Percentiles rank a stretch among this genome's conserved stretches.
Evolutionary conservation across 2,113 vertebrate species (phyloP).

Genomic region (Alligator mississippiensis): DNA sequence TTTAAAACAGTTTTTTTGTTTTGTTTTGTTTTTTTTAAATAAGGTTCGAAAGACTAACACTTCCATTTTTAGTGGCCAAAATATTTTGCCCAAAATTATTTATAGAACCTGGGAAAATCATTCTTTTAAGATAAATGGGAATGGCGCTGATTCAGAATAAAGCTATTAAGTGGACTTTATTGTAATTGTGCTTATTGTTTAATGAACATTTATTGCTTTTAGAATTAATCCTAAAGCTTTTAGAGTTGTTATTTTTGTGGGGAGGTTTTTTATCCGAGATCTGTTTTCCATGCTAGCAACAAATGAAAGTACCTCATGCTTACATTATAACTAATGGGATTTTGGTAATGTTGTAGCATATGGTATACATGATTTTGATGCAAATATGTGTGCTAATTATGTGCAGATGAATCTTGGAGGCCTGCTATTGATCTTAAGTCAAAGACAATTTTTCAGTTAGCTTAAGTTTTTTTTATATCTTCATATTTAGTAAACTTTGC

Average conservation of each 20-base stretch:
- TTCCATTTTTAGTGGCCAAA: background rate
- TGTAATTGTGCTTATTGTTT: background rate
- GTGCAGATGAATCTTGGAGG: slow-evolving; percentile 89
- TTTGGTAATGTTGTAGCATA: slow-evolving; percentile 89
- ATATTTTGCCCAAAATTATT: background rate
- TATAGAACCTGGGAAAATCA: too few relatives aligned
- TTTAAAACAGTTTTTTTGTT: background rate
- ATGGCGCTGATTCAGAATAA: background rate
- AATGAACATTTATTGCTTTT: slow-evolving; percentile 13
- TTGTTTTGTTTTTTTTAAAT: fast-evolving
- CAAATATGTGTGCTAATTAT: slow-evolving; percentile 93
- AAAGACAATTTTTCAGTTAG: slow-evolving; percentile 92
- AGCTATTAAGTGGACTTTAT: background rate
- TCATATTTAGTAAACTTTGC: slow-evolving; percentile 90
- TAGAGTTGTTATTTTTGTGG: background rate
- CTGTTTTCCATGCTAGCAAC: background rate
- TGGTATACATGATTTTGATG: slow-evolving; percentile 92
- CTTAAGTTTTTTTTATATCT: slow-evolving; percentile 85
- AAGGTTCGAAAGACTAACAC: background rate
- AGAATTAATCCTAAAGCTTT: slow-evolving; percentile 27
- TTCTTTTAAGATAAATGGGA: background rate
- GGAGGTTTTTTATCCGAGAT: slow-evolving; percentile 16
- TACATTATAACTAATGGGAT: slow-evolving; percentile 78
- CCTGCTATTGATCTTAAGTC: slow-evolving; percentile 87
- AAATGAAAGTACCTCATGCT: slow-evolving; percentile 39